Conservation (phyloP, 2,797 vertebrate species). For the Varecia variegata region DNA sequence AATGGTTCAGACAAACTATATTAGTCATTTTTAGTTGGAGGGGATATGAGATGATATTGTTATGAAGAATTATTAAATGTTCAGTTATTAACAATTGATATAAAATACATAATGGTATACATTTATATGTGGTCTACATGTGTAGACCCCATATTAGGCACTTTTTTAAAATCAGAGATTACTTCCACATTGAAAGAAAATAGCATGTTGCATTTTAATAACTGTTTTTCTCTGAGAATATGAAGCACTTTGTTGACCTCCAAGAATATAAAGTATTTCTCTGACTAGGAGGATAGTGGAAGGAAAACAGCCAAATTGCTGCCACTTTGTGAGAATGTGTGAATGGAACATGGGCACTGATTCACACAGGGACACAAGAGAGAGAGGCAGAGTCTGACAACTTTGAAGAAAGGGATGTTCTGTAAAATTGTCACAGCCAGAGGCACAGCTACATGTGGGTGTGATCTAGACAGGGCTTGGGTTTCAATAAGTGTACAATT, state of each 20-base stretch:
- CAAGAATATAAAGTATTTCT: background rate
- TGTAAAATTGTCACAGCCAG: background rate
- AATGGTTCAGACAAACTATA: background rate
- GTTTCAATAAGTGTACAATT: background rate
- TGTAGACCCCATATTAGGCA: background rate
- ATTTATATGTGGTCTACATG: background rate
- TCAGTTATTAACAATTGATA: background rate
- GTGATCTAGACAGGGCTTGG: fast-evolving
- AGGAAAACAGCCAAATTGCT: background rate
- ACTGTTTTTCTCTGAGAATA: background rate
- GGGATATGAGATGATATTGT: background rate
- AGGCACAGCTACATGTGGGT: fast-evolving
- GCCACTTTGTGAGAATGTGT: fast-evolving
- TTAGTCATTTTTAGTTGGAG: background rate
- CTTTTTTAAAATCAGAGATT: background rate
- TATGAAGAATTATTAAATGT: background rate
- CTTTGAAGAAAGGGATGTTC: background rate
- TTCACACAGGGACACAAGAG: background rate
- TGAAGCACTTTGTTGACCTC: background rate
- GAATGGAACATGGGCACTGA: fast-evolving
- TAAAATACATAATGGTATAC: background rate
- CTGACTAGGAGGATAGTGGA: background rate
- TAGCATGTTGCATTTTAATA: background rate
- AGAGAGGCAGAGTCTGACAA: fast-evolving
- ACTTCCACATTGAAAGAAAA: background rate